Conservation (phyloP, 2,888 invertebrate species). For the Thera obeliscata region DNA sequence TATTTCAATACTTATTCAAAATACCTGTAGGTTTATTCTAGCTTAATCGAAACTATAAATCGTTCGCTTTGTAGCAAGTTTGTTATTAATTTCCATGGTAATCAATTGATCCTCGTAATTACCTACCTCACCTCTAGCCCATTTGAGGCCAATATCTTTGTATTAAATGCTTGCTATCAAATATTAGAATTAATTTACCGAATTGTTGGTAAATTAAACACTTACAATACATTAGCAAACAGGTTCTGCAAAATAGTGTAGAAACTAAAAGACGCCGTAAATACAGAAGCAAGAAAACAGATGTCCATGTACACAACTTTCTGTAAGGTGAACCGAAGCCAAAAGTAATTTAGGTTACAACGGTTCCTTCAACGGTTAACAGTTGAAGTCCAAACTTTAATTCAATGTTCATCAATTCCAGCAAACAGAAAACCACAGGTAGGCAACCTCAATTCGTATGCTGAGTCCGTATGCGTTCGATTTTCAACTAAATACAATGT, state of each 20-base stretch:
- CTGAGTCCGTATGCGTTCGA: conserved; percentile 25
- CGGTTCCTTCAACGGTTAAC: not conserved
- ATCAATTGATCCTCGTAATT: conserved; percentile 70
- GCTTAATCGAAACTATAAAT: conserved; percentile 33
- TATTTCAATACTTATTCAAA: not conserved
- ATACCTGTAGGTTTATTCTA: conserved; percentile 10
- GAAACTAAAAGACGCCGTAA: not conserved
- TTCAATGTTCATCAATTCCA: conserved; percentile 23
- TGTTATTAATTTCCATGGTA: conserved; percentile 62
- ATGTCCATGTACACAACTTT: not conserved
- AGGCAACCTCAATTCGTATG: conserved; percentile 30
- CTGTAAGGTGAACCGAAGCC: not conserved
- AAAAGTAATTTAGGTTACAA: not conserved
- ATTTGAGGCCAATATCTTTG: conserved; percentile 40
- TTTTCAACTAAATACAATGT: conserved; percentile 39
- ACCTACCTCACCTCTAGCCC: conserved; percentile 63
- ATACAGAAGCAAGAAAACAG: not conserved
- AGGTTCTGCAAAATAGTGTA: not conserved
- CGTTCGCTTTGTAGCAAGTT: conserved; percentile 29
- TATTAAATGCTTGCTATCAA: conserved; percentile 39
- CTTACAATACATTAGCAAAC: conserved; percentile 6
- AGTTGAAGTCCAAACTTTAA: conserved; percentile 1
- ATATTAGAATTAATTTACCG: conserved; percentile 31
- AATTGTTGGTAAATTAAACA: conserved; percentile 16
- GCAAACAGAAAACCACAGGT: conserved; percentile 21